Percentiles rank a stretch among this genome's conserved stretches.
Evolutionary conservation across 2,888 invertebrate species (phyloP).

Genomic region (Plemyria rubiginata): DNA sequence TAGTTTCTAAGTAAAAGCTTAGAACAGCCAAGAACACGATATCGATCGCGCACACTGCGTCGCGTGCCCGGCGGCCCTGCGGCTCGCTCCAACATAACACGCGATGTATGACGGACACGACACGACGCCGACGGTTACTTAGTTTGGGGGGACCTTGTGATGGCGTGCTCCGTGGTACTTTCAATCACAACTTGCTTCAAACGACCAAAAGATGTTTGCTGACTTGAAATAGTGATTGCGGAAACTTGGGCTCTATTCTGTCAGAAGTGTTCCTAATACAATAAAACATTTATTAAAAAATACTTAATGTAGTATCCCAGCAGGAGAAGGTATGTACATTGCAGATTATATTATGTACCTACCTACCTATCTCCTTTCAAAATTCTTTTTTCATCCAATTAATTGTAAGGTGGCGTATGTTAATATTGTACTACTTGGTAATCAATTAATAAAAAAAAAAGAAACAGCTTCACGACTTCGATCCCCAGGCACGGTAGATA

Average conservation of each 20-base stretch:
- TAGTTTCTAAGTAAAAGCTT: slow-evolving; percentile 21
- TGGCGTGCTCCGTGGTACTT: slow-evolving; percentile 22
- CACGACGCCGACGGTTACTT: background rate
- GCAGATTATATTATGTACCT: too few relatives aligned
- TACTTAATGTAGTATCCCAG: too few relatives aligned
- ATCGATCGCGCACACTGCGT: slow-evolving; percentile 33
- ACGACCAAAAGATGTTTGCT: background rate
- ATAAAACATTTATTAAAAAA: too few relatives aligned
- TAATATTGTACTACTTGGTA: too few relatives aligned
- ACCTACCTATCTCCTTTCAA: too few relatives aligned
- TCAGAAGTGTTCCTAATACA: background rate
- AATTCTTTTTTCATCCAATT: too few relatives aligned
- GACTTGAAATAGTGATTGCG: background rate
- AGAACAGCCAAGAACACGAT: slow-evolving; percentile 18
- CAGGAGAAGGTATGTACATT: too few relatives aligned
- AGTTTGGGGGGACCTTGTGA: slow-evolving; percentile 17
- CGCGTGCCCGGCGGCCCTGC: slow-evolving; percentile 25
- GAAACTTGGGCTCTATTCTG: background rate
- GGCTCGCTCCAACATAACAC: slow-evolving; percentile 23
- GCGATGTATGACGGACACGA: slow-evolving; percentile 35
- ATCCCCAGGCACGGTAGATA: too few relatives aligned
- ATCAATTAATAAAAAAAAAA: too few relatives aligned
- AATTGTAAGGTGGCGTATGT: too few relatives aligned
- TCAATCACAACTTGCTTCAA: background rate
- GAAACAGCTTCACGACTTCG: too few relatives aligned